Evolutionary conservation across 1,140 invertebrate genomes (phyloP), one percentile per base, ranked within the genome.

Genomic region (Agrilus planipennis): DNA sequence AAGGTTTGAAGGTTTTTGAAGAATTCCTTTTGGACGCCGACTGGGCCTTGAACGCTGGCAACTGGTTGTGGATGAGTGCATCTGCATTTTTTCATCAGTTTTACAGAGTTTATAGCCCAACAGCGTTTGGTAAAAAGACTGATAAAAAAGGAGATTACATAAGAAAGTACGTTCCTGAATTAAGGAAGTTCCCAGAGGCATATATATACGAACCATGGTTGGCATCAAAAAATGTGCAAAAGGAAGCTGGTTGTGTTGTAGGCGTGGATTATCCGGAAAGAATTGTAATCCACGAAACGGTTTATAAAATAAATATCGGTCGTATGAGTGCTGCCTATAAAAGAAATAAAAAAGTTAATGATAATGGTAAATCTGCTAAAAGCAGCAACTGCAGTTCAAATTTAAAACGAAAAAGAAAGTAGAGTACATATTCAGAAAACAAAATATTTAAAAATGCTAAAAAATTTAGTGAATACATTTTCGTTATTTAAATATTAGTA

Each of bases 51-150:
- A 92, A 92, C 63, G 88, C 87, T 9, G 89, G 88, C 3, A 89
- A 81, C 70, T 91, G 88, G 88, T 85, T 91, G 81, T 91, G 88
- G 89, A 63, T 90, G 2, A 89, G 84, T 0, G 89, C 84, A 54
- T 89, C 84, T 15, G 89, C 87, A 4, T 91, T 91, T 63, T 91
- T 91, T 56, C 86, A 91, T 56, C 87, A 90, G 61, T 91, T 90
- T 64, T 89, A 90, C 57, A 86, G 89, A 54, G 87, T 85, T 54
- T 90, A 90, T 57, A 89, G 88, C 62, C 88, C 88, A 4, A 82
- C 91, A 1, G 72, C 77, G n/a, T 91, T 90, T 65, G 88, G 87
- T 2, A 70, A 86, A 30, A 87, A 89, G 61, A 84, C 84, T 1
- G 89, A 92, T 62, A 84, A 87, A 2, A 88, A 89, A 57, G 88